Evolutionary conservation across 2,888 invertebrate genomes (phyloP), one percentile per base, ranked within the genome.

Genomic region (Pachliopta kotzebuea): DNA sequence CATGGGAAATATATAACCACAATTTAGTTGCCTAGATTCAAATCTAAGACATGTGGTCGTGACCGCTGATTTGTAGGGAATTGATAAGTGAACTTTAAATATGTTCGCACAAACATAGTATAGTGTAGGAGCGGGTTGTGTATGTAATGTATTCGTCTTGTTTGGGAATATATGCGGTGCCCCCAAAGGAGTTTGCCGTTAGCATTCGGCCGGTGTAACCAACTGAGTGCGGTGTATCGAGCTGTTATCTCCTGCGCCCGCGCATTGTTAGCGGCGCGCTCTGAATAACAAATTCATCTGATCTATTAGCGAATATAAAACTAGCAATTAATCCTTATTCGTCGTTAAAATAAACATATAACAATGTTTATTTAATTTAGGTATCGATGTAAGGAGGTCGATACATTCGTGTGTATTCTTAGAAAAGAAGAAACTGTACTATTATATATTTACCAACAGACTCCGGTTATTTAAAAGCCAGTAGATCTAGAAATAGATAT

Each of bases 241-340:
- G 67, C 76, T 77, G 76, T 76, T 85, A 88, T 89, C 85, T 80
- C 69, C 68, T 72, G 78, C 76, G 77, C 76, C 74, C 72, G 80
- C 76, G 83, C 87, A 81, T 90, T 89, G 90, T 90, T 90, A 90
- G 84, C 75, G 81, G 74, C 90, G 89, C 85, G 90, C 76, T 68
- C 76, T 70, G 90, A 86, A 89, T 91, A 88, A 81, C 83, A 86
- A 87, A 79, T 85, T 80, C 76, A 83, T 83, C 76, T 72, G 72
- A 75, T 75, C 83, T 84, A 85, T 87, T 88, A 88, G 83, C 77
- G 81, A 87, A 88, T 89, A 84, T 86, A 81, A 84, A 83, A 84
- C 76, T 74, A 77, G 80, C 76, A 81, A 82, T 83, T 81, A 81
- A 75, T 74, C 71, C 70, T 76, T 80, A 77, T 81, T 79, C 77